Base-by-base conservation (phyloP, 2,113 vertebrate species). In the Sorex araneus region DNA sequence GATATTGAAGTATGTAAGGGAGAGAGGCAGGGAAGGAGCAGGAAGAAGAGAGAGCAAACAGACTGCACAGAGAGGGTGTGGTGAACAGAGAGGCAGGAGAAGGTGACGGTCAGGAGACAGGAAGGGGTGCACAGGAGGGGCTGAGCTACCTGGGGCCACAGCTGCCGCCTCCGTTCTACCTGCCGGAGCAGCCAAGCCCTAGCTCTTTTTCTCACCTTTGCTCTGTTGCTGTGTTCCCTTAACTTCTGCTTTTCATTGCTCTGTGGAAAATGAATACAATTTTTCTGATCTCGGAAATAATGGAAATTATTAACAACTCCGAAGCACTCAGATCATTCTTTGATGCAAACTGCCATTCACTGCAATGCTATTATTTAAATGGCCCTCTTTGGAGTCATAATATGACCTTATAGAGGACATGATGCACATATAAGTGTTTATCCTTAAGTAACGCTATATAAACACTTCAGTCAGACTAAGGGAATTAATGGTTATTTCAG, bases 191-290 rank as follows among this genome's bases (percentile, higher is more conserved):
- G 70, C 32, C 74, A 50, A 71, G 28, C 11, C 47, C 93, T 84
- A 69, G 8, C 95, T 89, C 23, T 45, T 69, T 93, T 81, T 84
- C 94, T 96, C 96, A 96, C 92, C 94, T 93, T 84, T 21, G 88
- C 69, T 78, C 93, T 85, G 77, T 50, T 70, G 67, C 70, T 82
- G 77, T 66, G 80, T 30, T 94, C 96, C 92, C 96, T 96, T 77
- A 94, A 90, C 83, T 74, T 89, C 92, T 64, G 70, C 81, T 92
- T 93, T 75, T 84, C 94, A 91, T 60, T 78, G 47, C 50, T 96
- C 94, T 96, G 92, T 90, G 77, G 69, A 94, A 95, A 89, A 81
- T 21, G 83, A 95, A 94, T 93, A 93, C 47, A 93, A 10, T 76
- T 84, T 94, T 95, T 93, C 94, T 78, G 50, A 85, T 89, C 92